A percentile compares a stretch with the other conserved stretches of the same genome.
Conservation (phyloP, 2,888 invertebrate species). For the Chironomus riparius region DNA sequence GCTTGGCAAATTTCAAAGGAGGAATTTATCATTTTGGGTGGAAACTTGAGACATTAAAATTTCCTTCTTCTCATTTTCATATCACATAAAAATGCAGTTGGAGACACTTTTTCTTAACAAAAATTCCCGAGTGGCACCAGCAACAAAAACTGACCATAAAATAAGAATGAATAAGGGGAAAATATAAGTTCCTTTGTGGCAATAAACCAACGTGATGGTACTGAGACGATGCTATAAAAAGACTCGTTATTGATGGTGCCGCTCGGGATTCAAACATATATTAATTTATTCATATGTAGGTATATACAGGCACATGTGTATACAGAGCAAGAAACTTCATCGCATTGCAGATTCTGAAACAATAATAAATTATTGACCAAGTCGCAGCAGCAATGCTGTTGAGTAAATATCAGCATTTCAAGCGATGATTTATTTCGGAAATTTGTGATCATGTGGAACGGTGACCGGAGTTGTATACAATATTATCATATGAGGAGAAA, state of each 20-base stretch:
- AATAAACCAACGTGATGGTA: no score
- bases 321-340: neutral
- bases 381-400: neutral
- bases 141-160: no score
- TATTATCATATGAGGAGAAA: neutral
- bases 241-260: no score
- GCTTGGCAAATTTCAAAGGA: neutral
- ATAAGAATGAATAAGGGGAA: no score
- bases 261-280: neutral
- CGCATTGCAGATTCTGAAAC: neutral
- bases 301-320: neutral
- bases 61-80: neutral
- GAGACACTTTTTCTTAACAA: neutral
- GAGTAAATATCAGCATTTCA: neutral
- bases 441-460: neutral
- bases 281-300: neutral
- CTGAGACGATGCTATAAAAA: no score
- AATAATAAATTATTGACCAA: neutral
- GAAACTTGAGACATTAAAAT: slow-evolving; percentile 14
- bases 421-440: neutral
- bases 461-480: neutral
- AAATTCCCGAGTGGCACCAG: no score
- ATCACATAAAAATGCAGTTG: neutral
- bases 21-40: slow-evolving; percentile 8
- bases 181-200: no score